Evolutionary conservation across 2,113 vertebrate genomes (phyloP), one percentile per base, ranked within the genome.

Genomic region (Telmatochromis bifrenatus): DNA sequence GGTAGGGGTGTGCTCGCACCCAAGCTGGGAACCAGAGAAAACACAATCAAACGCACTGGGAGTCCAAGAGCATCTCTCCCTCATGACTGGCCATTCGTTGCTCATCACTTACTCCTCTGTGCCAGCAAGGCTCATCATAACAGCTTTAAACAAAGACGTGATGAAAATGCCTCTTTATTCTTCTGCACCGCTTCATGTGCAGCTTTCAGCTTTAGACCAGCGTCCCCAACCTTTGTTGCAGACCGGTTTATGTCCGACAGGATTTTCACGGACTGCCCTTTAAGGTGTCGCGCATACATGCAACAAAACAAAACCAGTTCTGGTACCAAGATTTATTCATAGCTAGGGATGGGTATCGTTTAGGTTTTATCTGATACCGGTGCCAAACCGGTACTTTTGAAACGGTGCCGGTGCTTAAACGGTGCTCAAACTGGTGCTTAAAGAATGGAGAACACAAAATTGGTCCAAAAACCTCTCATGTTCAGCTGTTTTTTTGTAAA

Each of bases 11-110:
- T 92, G 81, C 87, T 93, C 56, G 53, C 81, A 56, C 90, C 83
- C 93, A 92, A 91, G 92, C 92, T 94, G 83, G 91, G 90, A 94
- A 89, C 89, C 88, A 91, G 65, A 91, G 88, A 93, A 94, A 94
- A 94, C 89, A 87, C 86, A 94, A 94, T 91, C 92, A 89, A 26
- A 87, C 90, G 83, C 93, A 84, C 90, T 85, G 10, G 93, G 92
- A 81, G 89, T 87, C 91, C 90, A 88, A 60, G 85, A 90, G 84
- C 89, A 90, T 90, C 89, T 90, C 86, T 81, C 54, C 81, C 89
- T 92, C 85, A 92, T 93, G 91, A 92, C 84, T 82, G 88, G 73
- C 90, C 85, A 88, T 92, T 92, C 84, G 19, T 65, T 80, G 85
- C 81, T 86, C 92, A 91, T 86, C 60, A 23, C 83, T 95, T 84